Conservation (phyloP, 2,797 vertebrate species). For the Australoheros facetus region DNA sequence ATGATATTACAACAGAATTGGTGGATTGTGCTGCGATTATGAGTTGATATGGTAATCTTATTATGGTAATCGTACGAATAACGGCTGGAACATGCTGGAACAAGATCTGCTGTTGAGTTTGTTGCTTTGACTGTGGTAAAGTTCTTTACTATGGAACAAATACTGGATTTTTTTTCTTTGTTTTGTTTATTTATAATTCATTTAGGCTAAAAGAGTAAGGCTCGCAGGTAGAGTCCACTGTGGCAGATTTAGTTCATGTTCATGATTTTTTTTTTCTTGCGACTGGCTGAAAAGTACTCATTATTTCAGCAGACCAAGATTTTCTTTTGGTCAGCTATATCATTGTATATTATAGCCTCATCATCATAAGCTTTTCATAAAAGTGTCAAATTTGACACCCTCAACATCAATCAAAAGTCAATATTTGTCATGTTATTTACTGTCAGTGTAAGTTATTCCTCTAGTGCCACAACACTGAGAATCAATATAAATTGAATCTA, state of each 20-base stretch:
- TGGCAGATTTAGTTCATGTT: not conserved
- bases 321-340: not conserved
- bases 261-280: not conserved
- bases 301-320: not conserved
- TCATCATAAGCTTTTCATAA: not conserved
- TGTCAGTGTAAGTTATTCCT: too few species aligned
- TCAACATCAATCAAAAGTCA: too few species aligned
- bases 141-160: not conserved
- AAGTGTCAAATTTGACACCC: too few species aligned
- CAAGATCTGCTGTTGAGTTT: not conserved
- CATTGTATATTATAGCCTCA: not conserved
- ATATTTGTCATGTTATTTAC: too few species aligned
- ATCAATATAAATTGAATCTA: not conserved
- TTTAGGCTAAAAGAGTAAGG: not conserved
- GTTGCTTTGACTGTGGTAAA: too few species aligned
- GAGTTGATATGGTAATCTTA: not conserved
- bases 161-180: not conserved
- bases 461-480: too few species aligned
- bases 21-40: not conserved
- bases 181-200: not conserved
- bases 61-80: not conserved
- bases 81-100: not conserved
- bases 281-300: too few species aligned
- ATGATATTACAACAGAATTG: not conserved
- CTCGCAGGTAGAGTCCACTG: not conserved